phyloP scores from a whole-genome alignment of 2,797 vertebrate genomes.

The Scolopax bukidnonensis region DNA sequence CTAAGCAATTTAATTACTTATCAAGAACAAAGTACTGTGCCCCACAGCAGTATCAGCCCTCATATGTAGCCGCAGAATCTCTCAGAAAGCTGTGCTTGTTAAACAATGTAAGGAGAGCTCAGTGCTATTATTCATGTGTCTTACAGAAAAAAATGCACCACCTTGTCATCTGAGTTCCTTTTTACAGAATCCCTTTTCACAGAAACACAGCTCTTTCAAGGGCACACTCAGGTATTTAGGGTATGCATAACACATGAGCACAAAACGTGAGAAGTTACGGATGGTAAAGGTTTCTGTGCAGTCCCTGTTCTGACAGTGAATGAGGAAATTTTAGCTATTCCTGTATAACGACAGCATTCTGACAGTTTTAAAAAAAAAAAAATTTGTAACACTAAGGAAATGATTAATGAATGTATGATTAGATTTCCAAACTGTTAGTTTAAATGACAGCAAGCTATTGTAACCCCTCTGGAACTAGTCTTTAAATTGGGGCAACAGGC shows the following conservation, averaged over 20 bases:
- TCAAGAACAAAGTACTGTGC: not conserved
- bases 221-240: not conserved
- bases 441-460: not conserved
- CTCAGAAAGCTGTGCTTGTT: not conserved
- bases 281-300: not conserved
- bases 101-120: not conserved
- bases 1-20: not conserved
- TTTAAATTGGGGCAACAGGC: not conserved
- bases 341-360: not conserved
- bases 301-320: not conserved
- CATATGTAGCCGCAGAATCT: fast-evolving
- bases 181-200: not conserved
- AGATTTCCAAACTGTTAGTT: not conserved
- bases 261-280: not conserved
- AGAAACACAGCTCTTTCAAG: not conserved
- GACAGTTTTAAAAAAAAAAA: not conserved
- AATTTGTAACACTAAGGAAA: not conserved
- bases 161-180: not conserved
- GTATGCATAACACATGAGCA: not conserved
- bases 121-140: not conserved
- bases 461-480: not conserved
- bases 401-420: not conserved
- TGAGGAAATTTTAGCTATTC: not conserved
- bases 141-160: not conserved
- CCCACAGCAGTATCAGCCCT: not conserved